These are phyloP conservation scores for Chaunax sp. DNA, from an alignment of 2,797 vertebrate species.

Conservation along the genomic window DNA sequence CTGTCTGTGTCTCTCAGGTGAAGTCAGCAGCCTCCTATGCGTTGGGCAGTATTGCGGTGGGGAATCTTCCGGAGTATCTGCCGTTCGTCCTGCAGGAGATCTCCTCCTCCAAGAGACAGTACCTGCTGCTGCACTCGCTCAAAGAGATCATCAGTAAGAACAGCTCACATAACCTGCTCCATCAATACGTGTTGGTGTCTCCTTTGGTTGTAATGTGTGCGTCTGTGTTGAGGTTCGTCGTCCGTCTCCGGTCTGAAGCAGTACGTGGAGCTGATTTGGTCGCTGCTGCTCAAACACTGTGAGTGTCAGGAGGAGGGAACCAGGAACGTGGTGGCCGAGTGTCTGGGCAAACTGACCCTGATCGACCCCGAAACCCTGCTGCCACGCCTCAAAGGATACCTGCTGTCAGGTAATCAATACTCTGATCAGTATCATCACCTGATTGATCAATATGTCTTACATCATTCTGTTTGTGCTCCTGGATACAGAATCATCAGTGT, in stretches of 20 bases:
- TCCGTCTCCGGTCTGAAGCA: conserved; percentile 94
- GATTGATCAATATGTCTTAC: conserved; percentile 82
- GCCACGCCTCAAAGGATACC: conserved; percentile 96
- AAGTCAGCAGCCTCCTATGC: conserved; percentile 98
- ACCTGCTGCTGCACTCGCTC: conserved; percentile 97
- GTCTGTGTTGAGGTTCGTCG: conserved; percentile 84
- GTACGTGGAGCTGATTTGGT: conserved; percentile 97
- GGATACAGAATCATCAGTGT: too few species aligned
- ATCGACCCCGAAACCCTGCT: conserved; percentile 97
- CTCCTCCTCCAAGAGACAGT: conserved; percentile 96
- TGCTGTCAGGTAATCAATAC: conserved; percentile 89
- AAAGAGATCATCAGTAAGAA: conserved; percentile 94
- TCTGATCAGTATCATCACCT: conserved; percentile 42
- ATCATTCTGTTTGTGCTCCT: too few species aligned
- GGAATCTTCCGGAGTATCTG: conserved; percentile 97
- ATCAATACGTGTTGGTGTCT: too few species aligned
- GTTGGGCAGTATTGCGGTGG: conserved; percentile 96
- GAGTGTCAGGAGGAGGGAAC: conserved; percentile 99
- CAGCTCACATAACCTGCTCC: neutral
- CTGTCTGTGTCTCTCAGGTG: conserved; percentile 68
- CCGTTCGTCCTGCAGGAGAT: conserved; percentile 99
- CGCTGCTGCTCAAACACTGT: conserved; percentile 95
- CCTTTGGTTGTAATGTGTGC: neutral
- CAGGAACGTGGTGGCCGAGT: conserved; percentile 97
- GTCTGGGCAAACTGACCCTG: conserved; percentile 95